These are phyloP conservation scores for Conomelus anceps DNA, from an alignment of 2,888 invertebrate species.

Conservation along the genomic window DNA sequence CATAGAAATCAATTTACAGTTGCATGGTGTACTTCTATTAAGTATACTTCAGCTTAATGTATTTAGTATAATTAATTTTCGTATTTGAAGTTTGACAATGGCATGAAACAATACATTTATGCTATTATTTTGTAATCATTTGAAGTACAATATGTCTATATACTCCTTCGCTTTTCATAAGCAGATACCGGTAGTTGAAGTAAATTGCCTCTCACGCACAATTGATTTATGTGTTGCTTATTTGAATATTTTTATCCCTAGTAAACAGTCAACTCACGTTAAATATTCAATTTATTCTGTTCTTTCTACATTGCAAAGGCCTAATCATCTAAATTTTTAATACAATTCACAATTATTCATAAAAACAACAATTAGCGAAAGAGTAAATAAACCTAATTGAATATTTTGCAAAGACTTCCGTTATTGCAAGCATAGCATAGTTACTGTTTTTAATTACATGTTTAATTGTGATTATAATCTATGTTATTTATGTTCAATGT, in stretches of 20 bases:
- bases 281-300: not conserved
- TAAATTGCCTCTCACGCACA: not conserved
- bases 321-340: not conserved
- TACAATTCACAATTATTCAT: not conserved
- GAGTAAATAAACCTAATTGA: not conserved
- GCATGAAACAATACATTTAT: not conserved
- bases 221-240: not conserved
- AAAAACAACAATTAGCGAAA: not conserved
- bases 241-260: not conserved
- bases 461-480: not conserved
- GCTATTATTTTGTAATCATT: not conserved
- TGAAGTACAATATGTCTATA: not conserved
- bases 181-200: not conserved
- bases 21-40: not conserved
- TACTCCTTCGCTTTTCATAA: not conserved
- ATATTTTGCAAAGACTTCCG: not conserved
- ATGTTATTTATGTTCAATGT: not conserved
- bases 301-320: not conserved
- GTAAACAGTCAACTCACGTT: not conserved
- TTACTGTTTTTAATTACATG: not conserved
- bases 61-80: not conserved
- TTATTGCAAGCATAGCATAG: not conserved
- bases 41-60: not conserved
- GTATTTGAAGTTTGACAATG: not conserved
- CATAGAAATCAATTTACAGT: not conserved